phyloP scores from a whole-genome alignment of 2,888 invertebrate species.

The Andricus curvator region DNA sequence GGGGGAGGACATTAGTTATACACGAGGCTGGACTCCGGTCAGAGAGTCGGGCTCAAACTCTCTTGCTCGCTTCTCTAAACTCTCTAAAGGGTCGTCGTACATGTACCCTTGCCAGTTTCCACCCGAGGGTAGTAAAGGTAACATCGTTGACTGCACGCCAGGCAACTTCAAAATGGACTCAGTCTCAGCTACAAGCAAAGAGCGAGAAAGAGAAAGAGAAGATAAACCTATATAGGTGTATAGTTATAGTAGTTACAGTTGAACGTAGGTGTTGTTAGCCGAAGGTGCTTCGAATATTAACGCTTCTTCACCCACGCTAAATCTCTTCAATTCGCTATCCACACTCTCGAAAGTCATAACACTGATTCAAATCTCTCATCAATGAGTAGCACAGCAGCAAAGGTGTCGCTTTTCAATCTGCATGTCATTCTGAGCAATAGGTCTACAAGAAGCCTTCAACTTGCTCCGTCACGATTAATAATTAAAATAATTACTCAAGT shows the following conservation, averaged over 20 bases:
- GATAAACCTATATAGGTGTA: slow-evolving; percentile 30
- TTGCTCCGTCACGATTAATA: slow-evolving; percentile 19
- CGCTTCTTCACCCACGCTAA: slow-evolving; percentile 13
- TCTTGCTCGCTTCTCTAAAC: slow-evolving; percentile 22
- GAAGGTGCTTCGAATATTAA: slow-evolving; percentile 9
- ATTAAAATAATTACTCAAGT: slow-evolving; percentile 25
- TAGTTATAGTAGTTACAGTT: neutral
- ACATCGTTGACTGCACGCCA: slow-evolving; percentile 28
- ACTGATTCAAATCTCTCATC: slow-evolving; percentile 32
- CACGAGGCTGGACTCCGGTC: slow-evolving; percentile 40
- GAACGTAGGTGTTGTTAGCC: slow-evolving; percentile 23
- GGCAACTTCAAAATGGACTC: slow-evolving; percentile 24
- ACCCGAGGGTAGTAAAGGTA: slow-evolving; percentile 36
- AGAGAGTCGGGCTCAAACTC: slow-evolving; percentile 10
- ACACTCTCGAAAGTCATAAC: slow-evolving; percentile 16
- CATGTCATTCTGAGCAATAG: slow-evolving; percentile 30
- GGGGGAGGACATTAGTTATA: slow-evolving; percentile 57
- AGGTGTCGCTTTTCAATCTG: slow-evolving; percentile 26
- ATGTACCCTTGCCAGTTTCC: neutral
- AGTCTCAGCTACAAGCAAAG: neutral
- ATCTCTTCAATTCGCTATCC: slow-evolving; percentile 23
- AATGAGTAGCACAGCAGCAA: slow-evolving; percentile 32
- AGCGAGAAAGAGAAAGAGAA: slow-evolving; percentile 18
- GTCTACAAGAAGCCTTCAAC: neutral
- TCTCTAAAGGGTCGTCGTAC: slow-evolving; percentile 25